Conservation (phyloP, 1,140 invertebrate genomes). For the Bombus turneri region DNA sequence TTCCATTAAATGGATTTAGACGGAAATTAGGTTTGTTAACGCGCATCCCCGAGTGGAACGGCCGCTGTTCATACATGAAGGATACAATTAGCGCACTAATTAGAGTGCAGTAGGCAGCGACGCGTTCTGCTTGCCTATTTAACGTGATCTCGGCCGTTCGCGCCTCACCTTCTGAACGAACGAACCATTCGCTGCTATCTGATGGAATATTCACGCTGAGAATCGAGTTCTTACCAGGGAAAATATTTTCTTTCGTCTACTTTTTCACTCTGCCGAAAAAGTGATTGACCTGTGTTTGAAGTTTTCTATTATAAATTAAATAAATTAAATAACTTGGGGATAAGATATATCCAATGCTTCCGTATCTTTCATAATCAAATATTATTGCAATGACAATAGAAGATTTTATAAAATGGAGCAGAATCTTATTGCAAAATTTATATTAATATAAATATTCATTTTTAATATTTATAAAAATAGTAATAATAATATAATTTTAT, state of each 20-base stretch:
- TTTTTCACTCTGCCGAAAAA: not conserved
- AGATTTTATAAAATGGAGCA: too few species aligned
- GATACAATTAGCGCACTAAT: conserved; percentile 62
- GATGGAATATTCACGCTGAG: conserved; percentile 2
- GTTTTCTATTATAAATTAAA: too few species aligned
- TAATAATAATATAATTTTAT: too few species aligned
- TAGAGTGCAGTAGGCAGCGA: conserved; percentile 39
- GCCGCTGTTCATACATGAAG: conserved; percentile 61
- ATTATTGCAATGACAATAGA: too few species aligned
- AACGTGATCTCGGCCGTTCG: not conserved
- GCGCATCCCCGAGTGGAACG: conserved; percentile 53
- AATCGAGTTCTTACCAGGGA: not conserved
- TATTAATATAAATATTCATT: too few species aligned
- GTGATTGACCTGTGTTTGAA: not conserved
- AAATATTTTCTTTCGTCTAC: not conserved
- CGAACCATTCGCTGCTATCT: not conserved
- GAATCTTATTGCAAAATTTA: too few species aligned
- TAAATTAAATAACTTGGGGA: too few species aligned
- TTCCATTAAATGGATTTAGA: conserved; percentile 53
- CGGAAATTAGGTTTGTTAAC: conserved; percentile 66
- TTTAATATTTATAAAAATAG: too few species aligned
- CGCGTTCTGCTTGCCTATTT: conserved; percentile 44
- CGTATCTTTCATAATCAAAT: too few species aligned
- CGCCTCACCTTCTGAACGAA: conserved; percentile 21
- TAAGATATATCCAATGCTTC: too few species aligned